A percentile compares a stretch with the other conserved stretches of the same genome.
Evolutionary conservation across 2,113 vertebrate genomes (phyloP).

Genomic region (Corydoras maculifer): DNA sequence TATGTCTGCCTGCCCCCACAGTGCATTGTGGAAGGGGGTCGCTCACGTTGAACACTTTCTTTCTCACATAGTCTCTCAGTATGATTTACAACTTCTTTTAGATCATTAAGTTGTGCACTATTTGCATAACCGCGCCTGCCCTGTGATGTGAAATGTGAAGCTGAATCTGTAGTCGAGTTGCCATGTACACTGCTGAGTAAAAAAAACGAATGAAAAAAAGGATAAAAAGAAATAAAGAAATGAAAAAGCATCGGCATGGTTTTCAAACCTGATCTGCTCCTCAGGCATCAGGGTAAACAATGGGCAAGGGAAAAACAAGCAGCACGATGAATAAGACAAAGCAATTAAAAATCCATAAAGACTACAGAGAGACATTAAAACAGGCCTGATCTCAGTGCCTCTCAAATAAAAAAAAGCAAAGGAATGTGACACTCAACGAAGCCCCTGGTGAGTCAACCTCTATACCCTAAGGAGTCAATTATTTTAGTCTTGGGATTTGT

Average conservation of each 20-base stretch:
- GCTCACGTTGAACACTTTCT: conserved; percentile 10
- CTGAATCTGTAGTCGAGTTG: background rate
- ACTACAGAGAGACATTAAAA: conserved; percentile 46
- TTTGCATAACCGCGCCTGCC: conserved; percentile 55
- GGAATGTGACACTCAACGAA: background rate
- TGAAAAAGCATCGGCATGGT: conserved; percentile 28
- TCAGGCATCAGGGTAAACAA: conserved; percentile 35
- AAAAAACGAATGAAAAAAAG: conserved; percentile 27
- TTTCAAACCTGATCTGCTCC: conserved; percentile 8
- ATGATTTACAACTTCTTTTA: conserved; percentile 64
- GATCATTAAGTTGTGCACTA: conserved; percentile 63
- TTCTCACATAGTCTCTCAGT: conserved; percentile 58
- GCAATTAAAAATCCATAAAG: conserved; percentile 57
- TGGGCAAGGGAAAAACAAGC: conserved; percentile 39
- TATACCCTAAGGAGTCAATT: conserved; percentile 73
- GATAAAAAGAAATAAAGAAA: conserved; percentile 19
- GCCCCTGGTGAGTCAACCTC: conserved; percentile 56
- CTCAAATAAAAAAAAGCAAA: too few relatives aligned
- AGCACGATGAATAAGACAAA: conserved; percentile 51
- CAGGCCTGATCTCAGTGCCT: too few relatives aligned
- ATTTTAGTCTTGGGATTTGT: conserved; percentile 75
- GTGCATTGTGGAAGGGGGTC: conserved; percentile 56
- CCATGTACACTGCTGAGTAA: conserved; percentile 28
- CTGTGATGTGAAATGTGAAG: conserved; percentile 1
- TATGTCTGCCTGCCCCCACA: conserved; percentile 46